Evolutionary conservation across 1,140 invertebrate species (phyloP).

Genomic region (Dolichoris vasculosae): DNA sequence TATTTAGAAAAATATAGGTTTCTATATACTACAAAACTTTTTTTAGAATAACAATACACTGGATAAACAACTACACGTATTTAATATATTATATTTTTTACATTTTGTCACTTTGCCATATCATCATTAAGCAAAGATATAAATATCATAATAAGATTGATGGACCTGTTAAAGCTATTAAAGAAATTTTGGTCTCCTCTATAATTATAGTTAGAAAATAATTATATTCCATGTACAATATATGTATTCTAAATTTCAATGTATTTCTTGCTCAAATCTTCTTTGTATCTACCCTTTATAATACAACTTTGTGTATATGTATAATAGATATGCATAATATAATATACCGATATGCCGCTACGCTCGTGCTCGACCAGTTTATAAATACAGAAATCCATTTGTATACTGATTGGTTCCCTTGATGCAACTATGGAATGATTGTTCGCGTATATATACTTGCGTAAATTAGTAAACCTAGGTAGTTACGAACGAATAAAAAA

Average conservation of each 20-base stretch:
- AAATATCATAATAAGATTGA: no score
- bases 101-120: no score
- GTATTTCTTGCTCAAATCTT: neutral
- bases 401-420: neutral
- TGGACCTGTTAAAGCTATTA: no score
- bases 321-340: neutral
- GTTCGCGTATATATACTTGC: neutral
- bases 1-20: no score
- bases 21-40: no score
- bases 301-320: neutral
- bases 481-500: neutral
- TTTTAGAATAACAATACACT: no score
- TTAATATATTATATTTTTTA: no score
- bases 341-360: conserved; percentile 45
- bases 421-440: neutral
- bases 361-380: conserved; percentile 45
- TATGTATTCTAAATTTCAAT: neutral
- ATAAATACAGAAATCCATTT: neutral
- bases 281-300: conserved; percentile 15
- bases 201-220: no score
- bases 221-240: no score
- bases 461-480: neutral
- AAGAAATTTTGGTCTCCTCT: no score
- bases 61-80: no score
- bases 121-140: no score